phyloP scores from a whole-genome alignment of 2,113 vertebrate genomes.

The Vombatus ursinus region DNA sequence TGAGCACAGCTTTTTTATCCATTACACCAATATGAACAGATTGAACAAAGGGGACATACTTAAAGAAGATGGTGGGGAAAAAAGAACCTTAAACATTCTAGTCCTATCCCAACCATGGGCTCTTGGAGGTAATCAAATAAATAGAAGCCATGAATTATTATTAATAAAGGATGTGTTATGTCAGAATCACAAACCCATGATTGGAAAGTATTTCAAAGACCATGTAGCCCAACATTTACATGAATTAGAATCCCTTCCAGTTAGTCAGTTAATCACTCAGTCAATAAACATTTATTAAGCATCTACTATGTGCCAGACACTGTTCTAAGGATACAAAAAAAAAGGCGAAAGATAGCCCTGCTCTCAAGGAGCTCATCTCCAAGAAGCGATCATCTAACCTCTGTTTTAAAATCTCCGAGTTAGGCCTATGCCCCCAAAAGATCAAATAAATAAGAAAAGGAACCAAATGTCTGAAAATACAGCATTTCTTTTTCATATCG shows the following conservation, averaged over 20 bases:
- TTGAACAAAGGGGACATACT: not conserved
- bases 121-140: not conserved
- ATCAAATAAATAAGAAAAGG: not conserved
- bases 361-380: not conserved
- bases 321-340: not conserved
- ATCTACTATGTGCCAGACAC: not conserved
- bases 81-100: not conserved
- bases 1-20: not conserved
- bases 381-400: not conserved
- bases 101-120: not conserved
- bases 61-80: not conserved
- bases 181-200: not conserved
- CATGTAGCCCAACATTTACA: not conserved
- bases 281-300: not conserved
- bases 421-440: not conserved
- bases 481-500: not conserved
- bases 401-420: not conserved
- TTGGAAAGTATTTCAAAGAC: not conserved
- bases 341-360: not conserved
- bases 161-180: not conserved
- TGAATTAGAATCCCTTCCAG: not conserved
- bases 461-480: not conserved
- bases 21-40: not conserved
- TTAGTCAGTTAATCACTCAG: not conserved
- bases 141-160: not conserved